Conservation (phyloP, 2,797 vertebrate genomes). For the Numenius phaeopus region DNA sequence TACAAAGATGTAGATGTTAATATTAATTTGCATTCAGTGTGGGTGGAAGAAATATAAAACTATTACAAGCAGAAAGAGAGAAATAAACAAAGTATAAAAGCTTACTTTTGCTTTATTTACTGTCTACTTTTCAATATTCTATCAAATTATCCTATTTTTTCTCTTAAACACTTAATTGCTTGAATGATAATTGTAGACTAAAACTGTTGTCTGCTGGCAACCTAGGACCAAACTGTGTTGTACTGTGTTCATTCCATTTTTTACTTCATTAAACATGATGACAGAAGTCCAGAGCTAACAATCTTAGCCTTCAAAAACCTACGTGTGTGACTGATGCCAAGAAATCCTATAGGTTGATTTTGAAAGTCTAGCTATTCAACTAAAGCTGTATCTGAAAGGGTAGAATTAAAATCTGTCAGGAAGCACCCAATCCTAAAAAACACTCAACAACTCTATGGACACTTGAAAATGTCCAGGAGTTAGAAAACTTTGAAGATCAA, state of each 20-base stretch:
- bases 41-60: background rate
- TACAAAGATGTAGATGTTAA: background rate
- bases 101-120: background rate
- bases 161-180: background rate
- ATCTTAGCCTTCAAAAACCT: background rate
- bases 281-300: background rate
- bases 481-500: background rate
- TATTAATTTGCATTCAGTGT: background rate
- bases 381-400: background rate
- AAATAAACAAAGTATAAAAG: background rate
- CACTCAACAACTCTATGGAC: rapidly evolving
- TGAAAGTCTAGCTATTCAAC: background rate
- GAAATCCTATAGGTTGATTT: background rate
- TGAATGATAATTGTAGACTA: background rate
- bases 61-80: background rate
- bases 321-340: background rate
- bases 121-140: background rate
- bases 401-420: background rate
- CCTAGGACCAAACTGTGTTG: background rate
- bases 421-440: background rate
- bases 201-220: background rate
- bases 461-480: background rate
- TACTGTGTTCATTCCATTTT: rapidly evolving
- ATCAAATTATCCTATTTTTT: background rate
- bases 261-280: background rate